Evolutionary conservation across 2,888 invertebrate species (phyloP), one percentile per base, ranked within the genome.

Genomic region (Agonopterix alstromeriana): DNA sequence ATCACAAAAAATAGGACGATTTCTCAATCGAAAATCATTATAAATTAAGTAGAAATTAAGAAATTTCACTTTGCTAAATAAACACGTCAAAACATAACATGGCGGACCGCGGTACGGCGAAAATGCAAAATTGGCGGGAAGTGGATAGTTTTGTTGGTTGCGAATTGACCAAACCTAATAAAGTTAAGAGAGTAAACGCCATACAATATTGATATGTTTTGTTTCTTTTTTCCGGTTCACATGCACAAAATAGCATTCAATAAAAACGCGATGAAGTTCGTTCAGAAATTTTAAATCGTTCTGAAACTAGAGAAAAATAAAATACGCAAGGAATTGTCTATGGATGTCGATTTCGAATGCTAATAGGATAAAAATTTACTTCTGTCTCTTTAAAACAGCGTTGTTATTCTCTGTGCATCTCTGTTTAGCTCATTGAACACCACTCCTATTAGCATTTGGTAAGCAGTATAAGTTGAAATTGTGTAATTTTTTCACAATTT

Each of bases 401-500:
- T 9, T n/a, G n/a, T 38, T 17, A n/a, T 38, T 38, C 38, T 38
- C 38, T 9, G 38, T 38, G 38, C 38, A n/a, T 38, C 38, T 38
- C 38, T 38, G 10, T 38, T 38, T n/a, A n/a, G 38, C 38, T n/a
- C 38, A 1, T 5, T 9, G 9, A n/a, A n/a, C n/a, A 38, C n/a
- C 38, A n/a, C 0, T 38, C 38, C 38, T 38, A 38, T 38, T 38
- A 42, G 7, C 38, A 42, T 42, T 11, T 10, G 11, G 11, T 14
- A 42, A 42, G 10, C 42, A 10, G 11, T 42, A 42, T 12, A 42
- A 42, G 4, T 27, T 27, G 27, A 27, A 27, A 27, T n/a, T 27
- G 27, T 27, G 5, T 36, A 11, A 35, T 46, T 43, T 51, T 47
- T 51, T 47, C 44, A 42, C 47, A 72, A 77, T 73, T 78, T 76